Base-by-base conservation (phyloP, 2,797 vertebrate species). In the Crocidura indochinensis region DNA sequence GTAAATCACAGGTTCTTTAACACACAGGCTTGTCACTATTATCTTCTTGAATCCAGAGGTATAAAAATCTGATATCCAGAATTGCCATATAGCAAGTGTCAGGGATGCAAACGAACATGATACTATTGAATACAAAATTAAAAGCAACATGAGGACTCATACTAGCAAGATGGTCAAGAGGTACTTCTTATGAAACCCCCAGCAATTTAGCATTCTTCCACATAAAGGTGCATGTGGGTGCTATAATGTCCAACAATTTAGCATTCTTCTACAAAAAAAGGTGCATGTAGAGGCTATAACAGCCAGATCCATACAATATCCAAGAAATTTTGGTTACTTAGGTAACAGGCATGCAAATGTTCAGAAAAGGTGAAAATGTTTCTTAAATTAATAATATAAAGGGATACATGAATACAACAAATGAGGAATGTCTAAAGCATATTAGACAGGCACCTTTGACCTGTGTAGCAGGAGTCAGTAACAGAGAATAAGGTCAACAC, bases 21-120 rank as follows among this genome's bases (percentile, higher is more conserved):
- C 38, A 38, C 38, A 38, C 38, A 38, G 38, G 5, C 38, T 38
- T 38, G 38, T 38, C 38, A 38, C 38, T 38, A 38, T 38, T 38
- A 2, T 38, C 38, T 38, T 38, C 5, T 38, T 38, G 2, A 38
- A 38, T 38, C 5, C 38, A 31, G 7, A 78, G 29, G n/a, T 9
- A 17, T 83, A 44, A 74, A 29, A 71, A 51, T 81, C n/a, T 84
- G 56, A 76, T 68, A 80, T 80, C 56, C 75, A 67, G 22, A 87
- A 11, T 7, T 38, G 24, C 14, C 65, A 81, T n/a, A 79, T 74
- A 74, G n/a, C 53, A 69, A 53, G 51, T 14, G 12, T 53, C 12
- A 53, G 51, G 51, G 12, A 76, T 71, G 17, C 31, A 91, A 65
- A 85, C 29, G 75, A 75, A 90, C 5, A 44, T 29, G 53, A 62